Conservation (phyloP, 2,113 vertebrate species). For the Mesocricetus auratus region DNA sequence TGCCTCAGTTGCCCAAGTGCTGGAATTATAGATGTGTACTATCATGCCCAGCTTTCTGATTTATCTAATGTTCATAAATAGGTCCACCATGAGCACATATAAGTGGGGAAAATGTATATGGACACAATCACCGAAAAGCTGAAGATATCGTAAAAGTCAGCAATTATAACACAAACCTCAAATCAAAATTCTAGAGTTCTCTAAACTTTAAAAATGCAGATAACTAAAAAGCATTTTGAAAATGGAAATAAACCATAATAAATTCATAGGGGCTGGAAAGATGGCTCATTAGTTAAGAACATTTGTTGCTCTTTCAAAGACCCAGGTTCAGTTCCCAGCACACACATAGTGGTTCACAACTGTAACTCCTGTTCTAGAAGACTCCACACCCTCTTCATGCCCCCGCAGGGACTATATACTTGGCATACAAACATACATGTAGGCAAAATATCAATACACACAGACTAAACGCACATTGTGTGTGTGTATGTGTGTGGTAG, state of each 20-base stretch:
- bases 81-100: background rate
- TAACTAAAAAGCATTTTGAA: background rate
- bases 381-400: background rate
- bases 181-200: background rate
- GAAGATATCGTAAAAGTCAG: background rate
- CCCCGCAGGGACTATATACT: background rate
- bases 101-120: background rate
- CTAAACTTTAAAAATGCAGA: background rate
- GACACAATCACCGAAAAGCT: background rate
- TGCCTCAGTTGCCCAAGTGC: background rate
- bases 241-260: background rate
- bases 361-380: background rate
- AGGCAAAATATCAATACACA: background rate
- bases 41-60: background rate
- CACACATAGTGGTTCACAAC: background rate
- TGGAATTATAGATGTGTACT: background rate
- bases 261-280: background rate
- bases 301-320: background rate
- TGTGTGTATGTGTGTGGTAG: too few species aligned
- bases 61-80: constrained; percentile 47
- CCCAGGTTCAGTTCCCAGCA: background rate
- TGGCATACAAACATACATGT: background rate
- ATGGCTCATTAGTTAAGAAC: background rate
- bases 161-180: background rate
- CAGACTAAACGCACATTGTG: background rate